Percentiles rank a stretch among this genome's conserved stretches.
Evolutionary conservation across 1,140 invertebrate species (phyloP).

Genomic region (Bombyx mori): ASM3026992v2 NC_085133.1:10036501-10037000

Average conservation of each 20-base stretch:
- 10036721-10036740: slow-evolving; percentile 66
- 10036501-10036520: slow-evolving; percentile 45
- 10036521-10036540: slow-evolving; percentile 46
- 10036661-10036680: slow-evolving; percentile 47
- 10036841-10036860: slow-evolving; percentile 63
- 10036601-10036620: slow-evolving; percentile 50
- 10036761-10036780: slow-evolving; percentile 69
- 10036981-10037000: slow-evolving; percentile 53
- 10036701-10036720: slow-evolving; percentile 64
- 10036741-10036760: slow-evolving; percentile 57
- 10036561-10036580: slow-evolving; percentile 48
- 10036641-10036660: slow-evolving; percentile 42
- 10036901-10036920: slow-evolving; percentile 17
- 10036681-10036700: slow-evolving; percentile 57
- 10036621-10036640: slow-evolving; percentile 48
- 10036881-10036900: slow-evolving; percentile 55
- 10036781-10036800: slow-evolving; percentile 67
- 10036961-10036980: slow-evolving; percentile 65
- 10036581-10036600: slow-evolving; percentile 56
- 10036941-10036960: slow-evolving; percentile 67
- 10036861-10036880: slow-evolving; percentile 70
- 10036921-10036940: slow-evolving; percentile 41
- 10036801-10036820: slow-evolving; percentile 68
- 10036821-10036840: slow-evolving; percentile 69
- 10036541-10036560: slow-evolving; percentile 56